Evolutionary conservation across 2,888 invertebrate species (phyloP), one percentile per base, ranked within the genome.

Genomic region (Rhynchonema sp.): DNA sequence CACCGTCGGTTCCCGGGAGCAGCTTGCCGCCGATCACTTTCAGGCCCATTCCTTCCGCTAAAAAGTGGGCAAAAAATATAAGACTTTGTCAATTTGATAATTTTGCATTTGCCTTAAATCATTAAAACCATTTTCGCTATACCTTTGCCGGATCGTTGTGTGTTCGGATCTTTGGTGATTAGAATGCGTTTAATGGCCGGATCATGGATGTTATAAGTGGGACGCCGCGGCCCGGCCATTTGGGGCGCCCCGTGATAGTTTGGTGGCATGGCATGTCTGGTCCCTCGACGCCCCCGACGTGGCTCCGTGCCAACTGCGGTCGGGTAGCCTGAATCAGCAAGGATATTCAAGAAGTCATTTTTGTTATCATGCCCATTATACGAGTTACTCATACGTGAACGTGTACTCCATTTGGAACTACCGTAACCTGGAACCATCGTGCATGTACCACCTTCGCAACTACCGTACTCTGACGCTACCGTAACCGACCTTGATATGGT

Each of bases 1-100:
- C 74, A 9, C 77, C 77, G 62, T 74, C 73, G 1, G 74, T 72
- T 20, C 76, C 77, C 22, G 78, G 76, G 58, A 79, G 74, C 60
- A 77, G 74, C 68, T 80, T 80, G 3, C 81, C 81, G 22, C 81
- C 81, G 30, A 80, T 76, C n/a, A 81, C 76, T 69, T 79, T 78
- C 76, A 81, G 76, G 20, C 81, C 81, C 30, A 81, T 73, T 27
- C 80, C 79, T 65, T 76, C 75, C 26, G 76, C 78, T 73, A 63
- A 63, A 56, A 61, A 26, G 6, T 38, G n/a, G n/a, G n/a, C n/a
- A n/a, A n/a, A n/a, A n/a, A n/a, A n/a, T n/a, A n/a, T n/a, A n/a
- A n/a, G 46, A 17, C 22, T 46, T 46, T 22, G 46, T 17, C 46
- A 22, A 46, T 17, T 46, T 22, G 22, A n/a, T n/a, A n/a, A n/a